Base-by-base conservation (phyloP, 2,888 invertebrate species). In the Malthinus flaveolus region DNA sequence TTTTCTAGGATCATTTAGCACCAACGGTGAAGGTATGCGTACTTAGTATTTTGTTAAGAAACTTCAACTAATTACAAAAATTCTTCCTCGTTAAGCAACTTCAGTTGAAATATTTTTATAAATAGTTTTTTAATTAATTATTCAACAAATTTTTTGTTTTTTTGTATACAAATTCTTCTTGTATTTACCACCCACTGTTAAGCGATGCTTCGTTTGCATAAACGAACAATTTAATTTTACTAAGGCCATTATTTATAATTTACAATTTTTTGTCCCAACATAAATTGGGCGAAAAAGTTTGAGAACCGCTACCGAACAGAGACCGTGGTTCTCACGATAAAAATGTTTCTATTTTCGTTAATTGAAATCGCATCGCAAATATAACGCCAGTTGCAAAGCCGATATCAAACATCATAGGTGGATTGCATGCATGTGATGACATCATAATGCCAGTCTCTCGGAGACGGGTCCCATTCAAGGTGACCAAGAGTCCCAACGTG, bases 21-120 rank as follows among this genome's bases (percentile, higher is more conserved):
- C 91, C 75, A 90, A 90, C 78, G 90, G 90, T 73, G 89, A 90
- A 86, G 91, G 92, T 91, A 82, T 83, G 83, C 79, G 68, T 59
- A 52, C 23, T 62, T 50, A 23, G 23, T 23, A 23, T 23, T 23
- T 23, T 23, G 23, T 23, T 23, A 23, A 52, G 32, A 46, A 46
- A 9, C 46, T 31, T 12, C n/a, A 23, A 23, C 15, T 32, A 23
- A 23, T 23, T 23, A 23, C 23, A 23, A 23, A 23, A 23, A 23
- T 23, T 23, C 23, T 23, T 23, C 3, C 23, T 23, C 23, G 23
- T 23, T 23, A 23, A 23, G 23, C 23, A 5, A 23, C 3, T 23
- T 23, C 5, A 23, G 23, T 23, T 23, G 5, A 23, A 23, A 23
- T 23, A 23, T 23, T 23, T 23, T 23, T 23, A 23, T 23, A 23